Conservation (phyloP, 2,888 invertebrate species). For the Holacanthella duospinosa region DNA sequence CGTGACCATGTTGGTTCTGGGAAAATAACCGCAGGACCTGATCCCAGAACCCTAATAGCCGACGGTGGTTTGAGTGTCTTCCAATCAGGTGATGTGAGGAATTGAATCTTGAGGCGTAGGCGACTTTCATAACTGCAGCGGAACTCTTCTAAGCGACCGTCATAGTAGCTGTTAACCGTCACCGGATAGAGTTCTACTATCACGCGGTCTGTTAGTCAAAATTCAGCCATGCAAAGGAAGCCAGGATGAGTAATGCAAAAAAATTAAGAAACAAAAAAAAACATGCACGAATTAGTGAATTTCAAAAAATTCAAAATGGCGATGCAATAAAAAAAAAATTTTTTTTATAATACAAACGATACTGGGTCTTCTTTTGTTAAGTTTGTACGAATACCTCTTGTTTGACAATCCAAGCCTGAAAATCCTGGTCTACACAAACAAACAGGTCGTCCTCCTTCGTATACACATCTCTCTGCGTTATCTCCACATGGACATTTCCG, state of each 20-base stretch:
- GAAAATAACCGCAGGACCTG: constrained; percentile 2
- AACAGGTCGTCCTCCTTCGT: constrained; percentile 48
- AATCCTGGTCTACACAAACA: constrained; percentile 63
- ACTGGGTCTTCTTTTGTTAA: no score
- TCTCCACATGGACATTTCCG: constrained; percentile 64
- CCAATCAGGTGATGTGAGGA: constrained; percentile 38
- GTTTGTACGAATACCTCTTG: constrained; percentile 42
- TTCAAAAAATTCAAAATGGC: not conserved
- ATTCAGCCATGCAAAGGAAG: not conserved
- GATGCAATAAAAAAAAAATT: not conserved
- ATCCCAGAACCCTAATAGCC: not conserved
- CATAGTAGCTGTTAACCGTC: constrained; percentile 41
- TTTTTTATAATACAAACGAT: not conserved
- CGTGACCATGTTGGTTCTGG: constrained; percentile 23
- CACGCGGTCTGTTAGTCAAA: constrained; percentile 40
- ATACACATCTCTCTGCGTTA: constrained; percentile 55
- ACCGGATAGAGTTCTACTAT: constrained; percentile 47
- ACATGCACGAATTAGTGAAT: not conserved
- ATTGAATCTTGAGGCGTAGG: constrained; percentile 42
- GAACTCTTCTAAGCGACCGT: constrained; percentile 43
- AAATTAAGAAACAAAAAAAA: not conserved
- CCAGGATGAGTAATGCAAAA: not conserved
- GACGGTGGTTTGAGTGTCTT: constrained; percentile 19
- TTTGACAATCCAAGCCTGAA: constrained; percentile 57
- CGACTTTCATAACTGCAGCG: constrained; percentile 47